Evolutionary conservation across 1,140 invertebrate species (phyloP).

Genomic region (Drosophila sechellia): DNA sequence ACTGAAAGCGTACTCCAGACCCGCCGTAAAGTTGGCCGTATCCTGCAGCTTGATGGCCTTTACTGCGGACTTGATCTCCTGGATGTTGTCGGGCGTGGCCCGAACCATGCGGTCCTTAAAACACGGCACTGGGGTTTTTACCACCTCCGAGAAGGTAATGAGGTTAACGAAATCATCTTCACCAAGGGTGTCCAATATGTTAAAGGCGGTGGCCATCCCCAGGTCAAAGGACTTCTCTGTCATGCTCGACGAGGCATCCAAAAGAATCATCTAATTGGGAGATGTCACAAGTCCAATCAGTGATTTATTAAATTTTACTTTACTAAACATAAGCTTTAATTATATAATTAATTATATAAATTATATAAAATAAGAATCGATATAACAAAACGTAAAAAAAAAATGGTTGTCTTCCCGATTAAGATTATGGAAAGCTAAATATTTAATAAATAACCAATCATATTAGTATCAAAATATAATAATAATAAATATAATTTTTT

Average conservation of each 20-base stretch:
- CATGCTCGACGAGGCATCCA: slow-evolving; percentile 96
- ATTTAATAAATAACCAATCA: not conserved
- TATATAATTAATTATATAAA: too few species aligned
- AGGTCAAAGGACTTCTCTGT: slow-evolving; percentile 93
- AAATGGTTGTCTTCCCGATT: too few species aligned
- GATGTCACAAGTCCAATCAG: not conserved
- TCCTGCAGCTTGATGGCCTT: slow-evolving; percentile 89
- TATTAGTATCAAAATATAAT: too few species aligned
- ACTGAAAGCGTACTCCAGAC: slow-evolving; percentile 95
- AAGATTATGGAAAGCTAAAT: too few species aligned
- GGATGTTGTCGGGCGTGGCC: slow-evolving; percentile 94
- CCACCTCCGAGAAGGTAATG: slow-evolving; percentile 91
- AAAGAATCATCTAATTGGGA: slow-evolving; percentile 89
- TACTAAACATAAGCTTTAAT: too few species aligned
- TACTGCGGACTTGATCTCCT: slow-evolving; percentile 91
- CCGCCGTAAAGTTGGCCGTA: slow-evolving; percentile 96
- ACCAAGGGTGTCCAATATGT: slow-evolving; percentile 96
- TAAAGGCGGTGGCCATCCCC: slow-evolving; percentile 92
- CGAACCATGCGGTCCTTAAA: slow-evolving; percentile 95
- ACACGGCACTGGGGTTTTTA: slow-evolving; percentile 92
- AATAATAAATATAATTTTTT: not conserved
- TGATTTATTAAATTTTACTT: too few species aligned
- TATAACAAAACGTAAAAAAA: too few species aligned
- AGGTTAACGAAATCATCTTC: slow-evolving; percentile 99
- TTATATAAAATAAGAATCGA: not conserved